Base-by-base conservation (phyloP, 1,140 invertebrate species). In the Xylocopa sonorina region DNA sequence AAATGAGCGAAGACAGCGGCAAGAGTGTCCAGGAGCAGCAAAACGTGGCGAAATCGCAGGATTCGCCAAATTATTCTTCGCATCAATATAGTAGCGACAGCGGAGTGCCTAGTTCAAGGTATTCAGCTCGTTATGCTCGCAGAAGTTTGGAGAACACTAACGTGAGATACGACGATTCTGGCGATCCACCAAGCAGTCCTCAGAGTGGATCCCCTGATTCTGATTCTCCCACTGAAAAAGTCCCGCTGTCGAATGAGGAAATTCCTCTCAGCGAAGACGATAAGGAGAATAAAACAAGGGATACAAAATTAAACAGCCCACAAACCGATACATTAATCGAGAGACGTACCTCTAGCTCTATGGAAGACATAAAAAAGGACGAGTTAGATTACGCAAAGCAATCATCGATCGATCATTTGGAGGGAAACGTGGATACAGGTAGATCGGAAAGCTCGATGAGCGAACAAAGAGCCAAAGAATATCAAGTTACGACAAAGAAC, bases 131-230 rank as follows among this genome's bases (percentile, higher is more conserved):
- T 2, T 85, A 85, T 38, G 51, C 79, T 0, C 79, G 63, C 18
- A 80, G 51, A 41, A 87, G 82, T 68, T 77, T 90, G 18, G 85
- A 87, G 50, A 72, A 84, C 16, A 89, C 89, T 12, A 89, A 89
- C 67, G 71, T 90, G 5, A 68, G 77, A 16, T 24, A 0, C 34
- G 72, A 77, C 29, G 77, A 82, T 41, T 1, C 24, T 12, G 24
- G 3, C 0, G 53, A 60, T 0, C 3, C 4, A 1, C 3, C 48
- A 0, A 43, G 3, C 27, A 43, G 68, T 10, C 0, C 1, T 0
- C 7, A 18, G 3, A 66, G 48, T 12, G 50, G 24, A 18, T n/a
- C 53, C 1, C 34, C n/a, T 5, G 27, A 14, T 12, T 6, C 14
- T 0, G 51, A 10, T 9, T 24, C 51, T 1, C 4, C 46, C 0